Conservation (phyloP, 2,113 vertebrate species). For the Cygnus buccinator region DNA sequence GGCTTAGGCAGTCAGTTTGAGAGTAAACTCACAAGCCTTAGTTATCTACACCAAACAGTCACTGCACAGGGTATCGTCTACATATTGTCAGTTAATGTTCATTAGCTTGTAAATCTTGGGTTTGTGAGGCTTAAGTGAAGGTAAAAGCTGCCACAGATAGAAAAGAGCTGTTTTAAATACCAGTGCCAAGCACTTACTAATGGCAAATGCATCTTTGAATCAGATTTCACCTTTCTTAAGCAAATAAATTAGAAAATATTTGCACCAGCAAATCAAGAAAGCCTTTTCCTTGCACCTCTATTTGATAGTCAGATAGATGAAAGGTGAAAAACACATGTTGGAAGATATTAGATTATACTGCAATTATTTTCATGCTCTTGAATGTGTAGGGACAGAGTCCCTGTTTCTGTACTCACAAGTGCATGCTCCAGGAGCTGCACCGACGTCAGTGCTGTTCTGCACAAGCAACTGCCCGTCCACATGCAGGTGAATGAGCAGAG, state of each 20-base stretch:
- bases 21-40: constrained; percentile 55
- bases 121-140: constrained; percentile 53
- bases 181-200: constrained; percentile 67
- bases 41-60: constrained; percentile 46
- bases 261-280: neutral
- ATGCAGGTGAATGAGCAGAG: neutral
- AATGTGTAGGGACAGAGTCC: neutral
- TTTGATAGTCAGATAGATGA: neutral
- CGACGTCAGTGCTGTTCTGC: neutral
- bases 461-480: neutral
- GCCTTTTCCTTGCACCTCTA: neutral
- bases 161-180: constrained; percentile 40
- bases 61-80: constrained; percentile 16
- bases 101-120: constrained; percentile 63
- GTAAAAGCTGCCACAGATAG: constrained; percentile 56
- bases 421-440: neutral
- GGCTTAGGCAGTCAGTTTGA: constrained; percentile 62
- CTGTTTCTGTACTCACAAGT: neutral
- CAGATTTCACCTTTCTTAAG: constrained; percentile 34
- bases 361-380: neutral
- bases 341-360: neutral
- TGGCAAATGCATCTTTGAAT: constrained; percentile 59
- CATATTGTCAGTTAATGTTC: constrained; percentile 19
- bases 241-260: neutral
- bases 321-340: neutral